Conservation (phyloP, 2,797 vertebrate species). For the Crossoptilon crossoptilon region DNA sequence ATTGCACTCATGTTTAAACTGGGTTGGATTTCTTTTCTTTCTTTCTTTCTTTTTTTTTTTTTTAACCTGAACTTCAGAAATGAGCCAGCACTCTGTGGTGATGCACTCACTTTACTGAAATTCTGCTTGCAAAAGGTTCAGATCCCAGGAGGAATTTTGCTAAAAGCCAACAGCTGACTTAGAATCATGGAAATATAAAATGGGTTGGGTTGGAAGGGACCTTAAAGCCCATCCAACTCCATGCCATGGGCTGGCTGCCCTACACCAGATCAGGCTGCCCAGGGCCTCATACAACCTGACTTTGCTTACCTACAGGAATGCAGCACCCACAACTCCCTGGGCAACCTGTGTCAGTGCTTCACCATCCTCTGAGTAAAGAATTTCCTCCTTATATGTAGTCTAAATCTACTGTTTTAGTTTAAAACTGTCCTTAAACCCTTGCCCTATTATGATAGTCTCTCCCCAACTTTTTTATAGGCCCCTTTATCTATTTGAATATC, state of each 20-base stretch:
- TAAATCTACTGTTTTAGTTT: not conserved
- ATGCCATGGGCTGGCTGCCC: not conserved
- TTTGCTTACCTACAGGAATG: not conserved
- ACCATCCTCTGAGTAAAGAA: not conserved
- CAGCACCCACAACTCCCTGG: not conserved
- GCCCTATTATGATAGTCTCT: not conserved
- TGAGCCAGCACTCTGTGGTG: not conserved
- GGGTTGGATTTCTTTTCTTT: not conserved
- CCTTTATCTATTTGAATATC: not conserved
- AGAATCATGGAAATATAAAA: too few relatives aligned
- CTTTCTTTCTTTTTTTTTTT: not conserved
- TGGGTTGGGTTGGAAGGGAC: too few relatives aligned
- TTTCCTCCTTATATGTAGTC: not conserved
- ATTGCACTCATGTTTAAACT: not conserved
- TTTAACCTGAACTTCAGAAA: conserved; percentile 10
- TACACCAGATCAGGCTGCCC: not conserved
- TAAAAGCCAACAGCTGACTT: not conserved
- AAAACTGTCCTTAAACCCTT: not conserved
- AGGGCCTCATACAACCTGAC: not conserved
- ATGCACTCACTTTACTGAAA: not conserved
- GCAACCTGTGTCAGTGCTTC: not conserved
- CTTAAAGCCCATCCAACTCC: not conserved
- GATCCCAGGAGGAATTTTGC: not conserved
- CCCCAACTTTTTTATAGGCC: not conserved
- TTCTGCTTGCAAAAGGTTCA: not conserved